These are phyloP conservation scores for Masticophis lateralis DNA, from an alignment of 2,797 vertebrate genomes.

Conservation along the genomic window DNA sequence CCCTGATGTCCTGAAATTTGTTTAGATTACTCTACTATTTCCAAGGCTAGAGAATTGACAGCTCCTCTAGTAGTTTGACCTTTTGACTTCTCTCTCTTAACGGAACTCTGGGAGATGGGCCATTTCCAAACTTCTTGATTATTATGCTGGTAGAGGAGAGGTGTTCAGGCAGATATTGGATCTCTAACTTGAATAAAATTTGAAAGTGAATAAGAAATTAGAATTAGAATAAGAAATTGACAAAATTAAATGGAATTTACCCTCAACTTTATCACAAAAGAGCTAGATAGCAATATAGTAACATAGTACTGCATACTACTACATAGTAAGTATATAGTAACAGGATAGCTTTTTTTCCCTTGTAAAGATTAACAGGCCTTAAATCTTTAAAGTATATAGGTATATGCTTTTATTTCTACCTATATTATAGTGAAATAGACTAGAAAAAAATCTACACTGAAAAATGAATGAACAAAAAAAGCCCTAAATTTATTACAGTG, in stretches of 20 bases:
- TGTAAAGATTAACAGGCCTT: background rate
- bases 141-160: background rate
- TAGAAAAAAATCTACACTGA: background rate
- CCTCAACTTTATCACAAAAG: background rate
- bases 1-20: background rate
- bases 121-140: background rate
- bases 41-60: background rate
- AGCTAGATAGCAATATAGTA: background rate
- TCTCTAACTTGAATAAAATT: background rate
- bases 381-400: background rate
- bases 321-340: background rate
- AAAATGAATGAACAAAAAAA: background rate
- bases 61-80: background rate
- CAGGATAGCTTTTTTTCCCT: background rate
- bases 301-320: background rate
- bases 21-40: background rate
- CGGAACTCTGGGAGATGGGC: background rate
- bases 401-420: background rate
- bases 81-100: background rate
- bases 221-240: background rate
- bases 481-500: background rate
- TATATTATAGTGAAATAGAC: background rate
- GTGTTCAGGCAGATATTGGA: background rate
- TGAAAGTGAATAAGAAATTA: background rate
- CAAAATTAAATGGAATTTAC: background rate